Base-by-base conservation (phyloP, 2,113 vertebrate species). In the Boulengeromyrus knoepffleri region DNA sequence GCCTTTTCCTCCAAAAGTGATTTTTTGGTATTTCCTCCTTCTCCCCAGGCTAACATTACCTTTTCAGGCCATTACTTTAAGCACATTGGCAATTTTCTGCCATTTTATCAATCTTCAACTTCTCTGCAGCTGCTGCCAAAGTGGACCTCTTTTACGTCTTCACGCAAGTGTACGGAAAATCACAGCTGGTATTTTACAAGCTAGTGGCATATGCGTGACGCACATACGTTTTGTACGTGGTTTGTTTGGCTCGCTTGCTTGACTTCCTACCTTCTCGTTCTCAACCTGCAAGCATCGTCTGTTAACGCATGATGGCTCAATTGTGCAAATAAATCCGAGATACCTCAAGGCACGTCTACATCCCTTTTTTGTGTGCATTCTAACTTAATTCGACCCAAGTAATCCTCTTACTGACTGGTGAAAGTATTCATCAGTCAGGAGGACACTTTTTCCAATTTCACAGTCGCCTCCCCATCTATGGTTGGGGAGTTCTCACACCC, bases 381-480 rank as follows among this genome's bases (percentile, higher is more conserved):
- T 85, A 85, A 47, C 39, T 85, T 85, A 19, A 21, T 46, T 46
- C 45, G 45, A 85, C 83, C 83, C 83, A n/a, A 21, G 83, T 85
- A 85, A 85, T 85, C 83, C 83, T 85, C 83, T 85, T 85, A 85
- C 77, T 15, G 19, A 47, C 83, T 85, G 15, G 45, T 87, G 83
- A 85, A 39, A 85, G 83, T 42, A 85, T 85, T 85, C 83, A 47
- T 85, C 83, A 85, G 83, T 85, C 83, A 85, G 39, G 45, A 12
- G 45, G 19, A 45, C 83, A 47, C 45, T 85, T 85, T 85, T 85
- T 85, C 83, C 83, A 85, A 85, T 85, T 85, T 85, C 83, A 85
- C 83, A 85, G 45, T 85, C 1, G 83, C 83, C 83, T 85, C 83
- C 45, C 83, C 24, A 42, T 47, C 45, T 85, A 85, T 21, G 83